Percentiles rank a stretch among this genome's conserved stretches.
Evolutionary conservation across 2,797 vertebrate species (phyloP).

Genomic region (Emydoidea blandingii): DNA sequence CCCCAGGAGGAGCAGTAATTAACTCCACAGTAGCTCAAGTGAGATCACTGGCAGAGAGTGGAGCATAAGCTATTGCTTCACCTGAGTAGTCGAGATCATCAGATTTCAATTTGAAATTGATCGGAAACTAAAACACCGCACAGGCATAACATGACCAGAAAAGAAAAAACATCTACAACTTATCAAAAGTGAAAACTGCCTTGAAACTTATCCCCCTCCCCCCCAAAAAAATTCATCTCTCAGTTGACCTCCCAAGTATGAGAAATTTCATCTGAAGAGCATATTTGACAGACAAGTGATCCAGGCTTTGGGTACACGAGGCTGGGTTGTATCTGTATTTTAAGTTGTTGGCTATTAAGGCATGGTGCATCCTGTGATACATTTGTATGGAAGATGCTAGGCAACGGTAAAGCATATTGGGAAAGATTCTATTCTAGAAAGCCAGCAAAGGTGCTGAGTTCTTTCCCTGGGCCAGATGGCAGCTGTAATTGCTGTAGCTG

Average conservation of each 20-base stretch:
- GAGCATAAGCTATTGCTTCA: background rate
- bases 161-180: background rate
- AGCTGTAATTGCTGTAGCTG: background rate
- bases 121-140: too few relatives aligned
- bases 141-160: background rate
- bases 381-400: background rate
- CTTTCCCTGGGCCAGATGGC: background rate
- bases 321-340: background rate
- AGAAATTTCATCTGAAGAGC: background rate
- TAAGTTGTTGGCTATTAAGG: background rate
- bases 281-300: background rate
- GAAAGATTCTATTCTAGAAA: conserved; percentile 21
- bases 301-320: background rate
- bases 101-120: background rate
- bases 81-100: background rate
- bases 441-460: conserved; percentile 12
- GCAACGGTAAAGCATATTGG: background rate
- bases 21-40: background rate
- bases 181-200: background rate
- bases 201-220: background rate
- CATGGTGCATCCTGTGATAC: background rate
- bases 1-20: background rate
- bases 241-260: background rate
- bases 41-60: background rate
- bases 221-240: background rate